Evolutionary conservation across 2,888 invertebrate species (phyloP), one percentile per base, ranked within the genome.

Genomic region (Tryphoninae sp.): DNA sequence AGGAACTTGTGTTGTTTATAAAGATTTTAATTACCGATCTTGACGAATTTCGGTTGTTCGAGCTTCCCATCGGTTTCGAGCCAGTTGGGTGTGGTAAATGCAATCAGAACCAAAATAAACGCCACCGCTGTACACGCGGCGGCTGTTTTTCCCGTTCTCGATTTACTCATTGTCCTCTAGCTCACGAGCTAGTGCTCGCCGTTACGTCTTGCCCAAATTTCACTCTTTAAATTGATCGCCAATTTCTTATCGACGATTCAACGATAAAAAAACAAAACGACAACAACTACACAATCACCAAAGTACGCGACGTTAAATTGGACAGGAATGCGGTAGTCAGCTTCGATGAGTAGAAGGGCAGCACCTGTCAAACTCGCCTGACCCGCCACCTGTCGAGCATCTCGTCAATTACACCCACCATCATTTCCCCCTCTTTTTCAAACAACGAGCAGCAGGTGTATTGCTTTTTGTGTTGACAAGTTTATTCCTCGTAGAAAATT

Each of bases 31-130:
- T 94, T 93, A 96, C 97, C 97, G 80, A 97, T 95, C 92, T 95
- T 95, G 80, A 95, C 92, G 92, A 97, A 97, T 90, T 96, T 96
- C 0, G 97, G 96, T 88, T 96, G 93, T 83, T 93, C 93, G 13
- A 97, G 92, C 92, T 95, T 94, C 9, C 97, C 96, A 93, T 98
- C 98, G 88, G 98, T 98, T 86, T 98, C 97, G 85, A 99, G 93
- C 99, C 99, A 99, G 92, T 96, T 97, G 87, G 98, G 97, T 92
- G 98, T 98, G 91, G 97, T 96, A 93, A 98, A 99, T 78, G 98
- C 97, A 89, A 98, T 95, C 88, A 96, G 94, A 88, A 98, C 95
- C 83, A 96, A 95, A 86, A 97, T 94, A 90, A 97, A 95, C 86
- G 96, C 96, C 87, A 97, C 93, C 84, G 95, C 95, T 92, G 97